Percentiles rank a stretch among this genome's conserved stretches.
Conservation (phyloP, 2,113 vertebrate species). For the Amphiprion ocellaris region DNA sequence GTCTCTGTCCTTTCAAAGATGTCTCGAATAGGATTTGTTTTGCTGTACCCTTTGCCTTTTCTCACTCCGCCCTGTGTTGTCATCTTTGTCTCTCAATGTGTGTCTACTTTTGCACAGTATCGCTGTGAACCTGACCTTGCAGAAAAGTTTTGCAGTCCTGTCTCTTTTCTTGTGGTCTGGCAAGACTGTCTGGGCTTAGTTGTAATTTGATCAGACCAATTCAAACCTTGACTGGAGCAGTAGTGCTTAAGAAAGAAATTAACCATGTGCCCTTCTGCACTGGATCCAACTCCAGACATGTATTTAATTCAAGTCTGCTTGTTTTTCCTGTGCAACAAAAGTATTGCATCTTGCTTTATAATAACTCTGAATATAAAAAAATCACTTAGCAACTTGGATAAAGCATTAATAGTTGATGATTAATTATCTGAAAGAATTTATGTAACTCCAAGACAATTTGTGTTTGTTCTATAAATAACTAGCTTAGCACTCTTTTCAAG, state of each 20-base stretch:
- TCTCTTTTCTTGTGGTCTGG: constrained; percentile 26
- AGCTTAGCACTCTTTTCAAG: not conserved
- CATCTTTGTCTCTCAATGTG: constrained; percentile 39
- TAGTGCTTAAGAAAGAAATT: constrained; percentile 1
- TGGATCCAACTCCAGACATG: not conserved
- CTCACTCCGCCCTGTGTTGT: constrained; percentile 29
- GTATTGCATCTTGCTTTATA: not conserved
- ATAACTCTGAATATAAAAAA: not conserved
- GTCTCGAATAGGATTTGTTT: constrained; percentile 56
- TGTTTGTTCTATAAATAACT: constrained; percentile 11
- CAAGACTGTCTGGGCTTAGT: constrained; percentile 24
- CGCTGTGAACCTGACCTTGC: constrained; percentile 62
- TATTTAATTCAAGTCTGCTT: not conserved
- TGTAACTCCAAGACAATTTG: not conserved
- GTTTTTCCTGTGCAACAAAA: not conserved
- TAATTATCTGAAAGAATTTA: not conserved
- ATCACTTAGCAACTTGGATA: not conserved
- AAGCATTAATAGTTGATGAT: not conserved
- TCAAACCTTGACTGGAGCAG: constrained; percentile 9
- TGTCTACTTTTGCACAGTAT: constrained; percentile 35
- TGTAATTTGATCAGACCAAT: constrained; percentile 41
- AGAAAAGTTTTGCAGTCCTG: constrained; percentile 49
- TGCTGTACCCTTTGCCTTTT: constrained; percentile 55
- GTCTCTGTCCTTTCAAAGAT: constrained; percentile 39
- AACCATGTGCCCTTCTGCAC: constrained; percentile 6